These are phyloP conservation scores for Diabrotica undecimpunctata DNA, from an alignment of 1,140 invertebrate species.

Conservation along the genomic window DNA sequence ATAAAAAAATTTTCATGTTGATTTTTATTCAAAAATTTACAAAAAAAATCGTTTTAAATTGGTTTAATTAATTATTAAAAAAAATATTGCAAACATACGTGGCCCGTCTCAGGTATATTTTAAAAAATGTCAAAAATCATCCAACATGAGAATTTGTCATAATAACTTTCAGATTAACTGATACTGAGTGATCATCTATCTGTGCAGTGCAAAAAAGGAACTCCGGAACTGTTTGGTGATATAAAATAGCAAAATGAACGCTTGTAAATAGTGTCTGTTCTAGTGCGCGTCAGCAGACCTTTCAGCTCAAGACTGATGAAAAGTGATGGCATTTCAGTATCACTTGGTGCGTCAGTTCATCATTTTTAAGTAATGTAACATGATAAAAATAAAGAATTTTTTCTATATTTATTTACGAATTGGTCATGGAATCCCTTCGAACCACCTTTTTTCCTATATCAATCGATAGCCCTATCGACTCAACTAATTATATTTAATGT, in stretches of 20 bases:
- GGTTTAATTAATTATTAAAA: not conserved
- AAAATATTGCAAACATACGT: not conserved
- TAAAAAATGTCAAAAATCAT: not conserved
- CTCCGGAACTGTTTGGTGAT: slow-evolving; percentile 31
- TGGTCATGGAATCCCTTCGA: no score
- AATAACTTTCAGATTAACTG: slow-evolving; percentile 29
- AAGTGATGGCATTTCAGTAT: slow-evolving; percentile 25
- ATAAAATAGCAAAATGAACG: slow-evolving; percentile 28
- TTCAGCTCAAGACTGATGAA: slow-evolving; percentile 38
- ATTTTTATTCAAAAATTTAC: slow-evolving; percentile 8
- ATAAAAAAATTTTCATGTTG: slow-evolving; percentile 9
- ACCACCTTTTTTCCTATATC: no score
- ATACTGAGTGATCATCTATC: slow-evolving; percentile 27
- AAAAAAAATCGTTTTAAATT: slow-evolving; percentile 4
- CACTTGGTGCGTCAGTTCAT: slow-evolving; percentile 23
- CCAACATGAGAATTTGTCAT: slow-evolving; percentile 1
- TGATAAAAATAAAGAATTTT: slow-evolving; percentile 14
- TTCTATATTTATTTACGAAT: slow-evolving; percentile 4
- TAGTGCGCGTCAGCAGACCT: slow-evolving; percentile 24
- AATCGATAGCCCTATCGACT: no score
- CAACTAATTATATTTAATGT: no score
- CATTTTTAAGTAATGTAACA: slow-evolving; percentile 14
- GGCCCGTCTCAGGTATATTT: not conserved
- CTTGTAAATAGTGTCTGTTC: slow-evolving; percentile 34
- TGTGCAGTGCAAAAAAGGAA: slow-evolving; percentile 28